Conservation (phyloP, 2,888 invertebrate species). For the Euplagia quadripunctaria region DNA sequence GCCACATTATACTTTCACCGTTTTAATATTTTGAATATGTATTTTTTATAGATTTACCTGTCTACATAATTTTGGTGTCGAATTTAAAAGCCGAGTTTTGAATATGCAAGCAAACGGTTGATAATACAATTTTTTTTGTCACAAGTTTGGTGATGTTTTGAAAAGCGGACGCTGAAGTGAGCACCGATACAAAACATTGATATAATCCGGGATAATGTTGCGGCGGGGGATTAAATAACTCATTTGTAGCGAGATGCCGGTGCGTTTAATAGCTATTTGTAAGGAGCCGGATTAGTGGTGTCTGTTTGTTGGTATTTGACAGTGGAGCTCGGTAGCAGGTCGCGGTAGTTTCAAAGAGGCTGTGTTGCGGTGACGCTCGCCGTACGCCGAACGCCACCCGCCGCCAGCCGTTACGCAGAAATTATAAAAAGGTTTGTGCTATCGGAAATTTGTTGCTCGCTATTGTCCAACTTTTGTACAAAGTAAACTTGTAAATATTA, state of each 20-base stretch:
- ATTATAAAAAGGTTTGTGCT: conserved; percentile 58
- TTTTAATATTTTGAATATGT: conserved; percentile 57
- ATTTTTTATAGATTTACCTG: conserved; percentile 55
- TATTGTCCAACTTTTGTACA: conserved; percentile 55
- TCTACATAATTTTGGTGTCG: conserved; percentile 42
- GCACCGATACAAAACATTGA: conserved; percentile 76
- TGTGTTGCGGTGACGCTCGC: conserved; percentile 56
- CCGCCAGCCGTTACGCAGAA: conserved; percentile 71
- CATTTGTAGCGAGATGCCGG: conserved; percentile 80
- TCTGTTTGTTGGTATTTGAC: conserved; percentile 74
- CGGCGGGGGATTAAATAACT: conserved; percentile 76
- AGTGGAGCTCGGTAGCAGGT: conserved; percentile 55
- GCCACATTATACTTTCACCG: conserved; percentile 71
- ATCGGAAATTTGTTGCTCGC: conserved; percentile 49
- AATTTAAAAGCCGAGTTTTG: conserved; percentile 57
- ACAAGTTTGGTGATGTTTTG: conserved; percentile 64
- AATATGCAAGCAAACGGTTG: conserved; percentile 42
- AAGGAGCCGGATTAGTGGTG: conserved; percentile 78
- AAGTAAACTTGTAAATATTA: conserved; percentile 45
- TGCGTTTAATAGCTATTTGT: conserved; percentile 76
- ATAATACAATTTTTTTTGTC: conserved; percentile 50
- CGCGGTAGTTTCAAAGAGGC: conserved; percentile 61
- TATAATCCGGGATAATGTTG: conserved; percentile 81
- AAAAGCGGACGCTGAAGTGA: conserved; percentile 69
- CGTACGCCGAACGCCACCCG: conserved; percentile 57